Conservation (phyloP, 2,888 invertebrate genomes). For the Acleris laterana region DNA sequence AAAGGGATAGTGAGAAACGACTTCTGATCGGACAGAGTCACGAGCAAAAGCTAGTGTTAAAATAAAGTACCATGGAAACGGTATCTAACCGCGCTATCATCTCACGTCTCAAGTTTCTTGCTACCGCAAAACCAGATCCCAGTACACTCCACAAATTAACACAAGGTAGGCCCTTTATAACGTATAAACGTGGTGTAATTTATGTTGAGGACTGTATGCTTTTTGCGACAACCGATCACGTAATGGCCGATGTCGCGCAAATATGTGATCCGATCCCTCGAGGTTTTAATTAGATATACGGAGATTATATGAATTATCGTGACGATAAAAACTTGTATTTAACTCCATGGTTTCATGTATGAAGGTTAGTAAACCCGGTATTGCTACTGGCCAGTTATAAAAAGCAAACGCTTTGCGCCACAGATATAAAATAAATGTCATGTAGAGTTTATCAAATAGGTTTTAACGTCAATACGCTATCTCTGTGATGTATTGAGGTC, state of each 20-base stretch:
- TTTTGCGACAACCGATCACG: conserved; percentile 26
- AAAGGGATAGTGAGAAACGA: too few relatives aligned
- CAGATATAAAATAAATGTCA: not conserved
- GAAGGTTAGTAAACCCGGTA: conserved; percentile 19
- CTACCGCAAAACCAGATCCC: conserved; percentile 49
- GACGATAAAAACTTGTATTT: conserved; percentile 18
- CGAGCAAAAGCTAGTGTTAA: not conserved
- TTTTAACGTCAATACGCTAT: too few relatives aligned
- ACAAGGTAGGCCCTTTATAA: conserved; percentile 4
- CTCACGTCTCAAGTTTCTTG: conserved; percentile 65
- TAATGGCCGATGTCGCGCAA: conserved; percentile 27
- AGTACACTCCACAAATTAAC: conserved; percentile 36
- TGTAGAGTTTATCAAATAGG: too few relatives aligned
- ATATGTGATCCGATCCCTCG: conserved; percentile 16
- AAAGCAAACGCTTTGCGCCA: not conserved
- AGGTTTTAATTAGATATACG: conserved; percentile 28
- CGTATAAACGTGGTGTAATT: conserved; percentile 16
- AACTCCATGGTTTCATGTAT: conserved; percentile 9
- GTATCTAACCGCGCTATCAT: conserved; percentile 44
- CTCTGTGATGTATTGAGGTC: not conserved
- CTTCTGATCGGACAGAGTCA: too few relatives aligned
- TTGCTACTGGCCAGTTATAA: conserved; percentile 3
- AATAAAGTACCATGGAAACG: conserved; percentile 25
- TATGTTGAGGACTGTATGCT: conserved; percentile 23
- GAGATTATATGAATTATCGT: conserved; percentile 12